Evolutionary conservation across 2,888 invertebrate genomes (phyloP).

Genomic region (Antheraea yamamai): DNA sequence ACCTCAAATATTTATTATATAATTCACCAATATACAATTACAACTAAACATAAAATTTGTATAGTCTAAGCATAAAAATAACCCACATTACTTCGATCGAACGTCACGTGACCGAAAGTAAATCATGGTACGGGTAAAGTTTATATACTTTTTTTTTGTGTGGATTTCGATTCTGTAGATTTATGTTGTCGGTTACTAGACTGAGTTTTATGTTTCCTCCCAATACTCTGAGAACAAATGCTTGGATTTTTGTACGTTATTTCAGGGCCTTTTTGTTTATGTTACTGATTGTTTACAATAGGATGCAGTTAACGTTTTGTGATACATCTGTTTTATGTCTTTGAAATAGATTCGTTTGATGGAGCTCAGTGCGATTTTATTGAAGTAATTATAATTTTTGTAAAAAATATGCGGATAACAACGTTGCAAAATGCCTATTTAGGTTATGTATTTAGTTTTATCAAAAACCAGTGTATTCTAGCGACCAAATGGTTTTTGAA

Average conservation of each 20-base stretch:
- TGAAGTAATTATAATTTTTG: neutral
- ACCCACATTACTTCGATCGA: neutral
- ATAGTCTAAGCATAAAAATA: neutral
- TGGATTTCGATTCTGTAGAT: conserved; percentile 39
- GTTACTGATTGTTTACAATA: conserved; percentile 21
- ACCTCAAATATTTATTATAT: no score
- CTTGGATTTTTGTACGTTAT: conserved; percentile 35
- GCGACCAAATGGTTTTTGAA: no score
- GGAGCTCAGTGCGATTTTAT: neutral
- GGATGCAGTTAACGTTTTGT: conserved; percentile 16
- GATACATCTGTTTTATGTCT: conserved; percentile 20
- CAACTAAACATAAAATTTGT: neutral
- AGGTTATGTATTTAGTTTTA: no score
- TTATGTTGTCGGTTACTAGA: conserved; percentile 46
- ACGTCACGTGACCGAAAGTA: neutral
- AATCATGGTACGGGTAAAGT: conserved; percentile 9
- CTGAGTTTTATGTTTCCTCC: conserved; percentile 53
- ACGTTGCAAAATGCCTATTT: no score
- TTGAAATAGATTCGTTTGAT: neutral
- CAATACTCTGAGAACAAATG: conserved; percentile 41
- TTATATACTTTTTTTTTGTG: conserved; percentile 8
- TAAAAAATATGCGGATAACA: no score
- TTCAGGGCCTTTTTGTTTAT: conserved; percentile 27
- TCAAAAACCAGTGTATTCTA: no score
- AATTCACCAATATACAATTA: neutral